Evolutionary conservation across 1,140 invertebrate species (phyloP).

Genomic region (Ceratina australensis): DNA sequence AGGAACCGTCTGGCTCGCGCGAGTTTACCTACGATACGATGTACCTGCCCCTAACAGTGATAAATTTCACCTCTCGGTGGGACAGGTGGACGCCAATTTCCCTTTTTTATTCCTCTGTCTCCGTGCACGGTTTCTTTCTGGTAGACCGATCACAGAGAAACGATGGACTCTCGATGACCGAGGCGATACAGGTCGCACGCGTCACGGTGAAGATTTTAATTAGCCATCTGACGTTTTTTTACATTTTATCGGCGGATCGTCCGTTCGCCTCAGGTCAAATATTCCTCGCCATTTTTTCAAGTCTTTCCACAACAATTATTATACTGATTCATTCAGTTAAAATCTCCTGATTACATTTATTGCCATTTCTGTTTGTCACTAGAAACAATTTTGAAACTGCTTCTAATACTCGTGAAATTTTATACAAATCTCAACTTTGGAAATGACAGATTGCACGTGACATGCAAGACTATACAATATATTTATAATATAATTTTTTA

Average conservation of each 20-base stretch:
- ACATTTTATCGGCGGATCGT: not conserved
- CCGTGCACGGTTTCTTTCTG: not conserved
- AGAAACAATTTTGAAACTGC: too few relatives aligned
- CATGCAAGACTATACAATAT: too few relatives aligned
- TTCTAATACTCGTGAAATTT: too few relatives aligned
- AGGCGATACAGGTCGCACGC: not conserved
- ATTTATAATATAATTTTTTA: too few relatives aligned
- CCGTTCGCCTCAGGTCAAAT: too few relatives aligned
- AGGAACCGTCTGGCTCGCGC: conserved; percentile 26
- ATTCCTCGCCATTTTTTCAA: too few relatives aligned
- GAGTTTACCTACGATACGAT: conserved; percentile 47
- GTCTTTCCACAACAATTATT: too few relatives aligned
- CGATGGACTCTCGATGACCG: not conserved
- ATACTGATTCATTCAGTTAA: too few relatives aligned
- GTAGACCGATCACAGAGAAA: not conserved
- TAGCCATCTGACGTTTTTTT: conserved; percentile 2
- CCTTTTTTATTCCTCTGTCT: not conserved
- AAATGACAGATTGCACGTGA: too few relatives aligned
- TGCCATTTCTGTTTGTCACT: too few relatives aligned
- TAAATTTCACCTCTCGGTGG: conserved; percentile 27
- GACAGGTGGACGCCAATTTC: conserved; percentile 42
- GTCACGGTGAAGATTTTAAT: conserved; percentile 10
- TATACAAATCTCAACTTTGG: too few relatives aligned
- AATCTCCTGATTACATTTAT: too few relatives aligned
- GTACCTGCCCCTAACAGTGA: conserved; percentile 41